Base-by-base conservation (phyloP, 2,113 vertebrate species). In the Podilymbus podiceps region DNA sequence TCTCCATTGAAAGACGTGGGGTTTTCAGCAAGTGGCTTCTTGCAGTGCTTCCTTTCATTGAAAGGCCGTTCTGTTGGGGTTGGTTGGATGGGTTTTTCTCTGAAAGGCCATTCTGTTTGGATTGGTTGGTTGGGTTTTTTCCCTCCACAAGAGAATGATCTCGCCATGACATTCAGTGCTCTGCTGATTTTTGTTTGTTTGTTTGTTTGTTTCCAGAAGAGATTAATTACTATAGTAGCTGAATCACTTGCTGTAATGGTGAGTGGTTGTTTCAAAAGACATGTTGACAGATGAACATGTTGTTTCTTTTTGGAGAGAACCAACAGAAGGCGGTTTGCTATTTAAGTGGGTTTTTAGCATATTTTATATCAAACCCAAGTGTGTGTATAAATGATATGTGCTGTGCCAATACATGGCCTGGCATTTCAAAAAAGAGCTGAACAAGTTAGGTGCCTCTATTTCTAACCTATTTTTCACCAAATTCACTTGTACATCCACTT, bases 261-360 rank as follows among this genome's bases (percentile, higher is more conserved):
- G 44, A 93, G 53, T 2, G 5, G 44, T 85, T 91, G 71, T 92
- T 95, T 66, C 53, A 92, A 63, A 94, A 96, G 89, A 55, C 33
- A 27, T 68, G 91, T 88, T 93, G 66, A 91, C 85, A 90, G 93
- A 84, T 92, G 64, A 94, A 58, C 55, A 59, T 33, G 21, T 55
- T 91, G 79, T 73, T 97, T 86, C 75, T 92, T 79, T 93, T 86
- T 78, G 53, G 50, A 86, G 71, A 92, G 83, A 94, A 50, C 12
- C 78, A 85, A 73, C 88, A 94, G 85, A 90, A 97, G 63, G 73
- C 58, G 56, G n/a, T 46, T 82, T 91, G 60, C 72, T 91, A 11
- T 69, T 91, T 94, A 53, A 69, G 28, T 75, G 85, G 42, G 4
- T 15, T 60, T 83, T 85, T 84, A 55, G n/a, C 66, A 56, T 78